These are phyloP conservation scores for Potorous gilbertii DNA, from an alignment of 2,797 vertebrate species.

Conservation along the genomic window DNA sequence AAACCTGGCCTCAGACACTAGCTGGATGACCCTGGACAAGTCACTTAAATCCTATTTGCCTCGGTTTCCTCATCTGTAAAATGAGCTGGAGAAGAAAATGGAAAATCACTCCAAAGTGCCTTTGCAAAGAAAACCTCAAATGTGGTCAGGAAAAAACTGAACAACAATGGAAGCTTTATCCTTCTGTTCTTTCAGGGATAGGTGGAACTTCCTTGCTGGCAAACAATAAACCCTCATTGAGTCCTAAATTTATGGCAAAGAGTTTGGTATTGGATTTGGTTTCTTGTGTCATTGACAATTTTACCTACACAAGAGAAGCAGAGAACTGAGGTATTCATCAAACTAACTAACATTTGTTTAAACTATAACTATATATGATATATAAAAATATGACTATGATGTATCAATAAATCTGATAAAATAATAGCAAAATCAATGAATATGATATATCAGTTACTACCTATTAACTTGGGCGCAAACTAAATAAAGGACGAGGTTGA, in stretches of 20 bases:
- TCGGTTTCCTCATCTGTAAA: not conserved
- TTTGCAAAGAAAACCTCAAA: not conserved
- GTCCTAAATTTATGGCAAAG: not conserved
- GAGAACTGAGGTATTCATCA: slow-evolving; percentile 20
- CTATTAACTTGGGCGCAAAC: not conserved
- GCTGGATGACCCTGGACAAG: not conserved
- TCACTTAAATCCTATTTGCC: not conserved
- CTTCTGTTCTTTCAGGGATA: not conserved
- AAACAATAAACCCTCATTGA: not conserved
- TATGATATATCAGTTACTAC: not conserved
- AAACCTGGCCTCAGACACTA: not conserved
- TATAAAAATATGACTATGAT: too few species aligned
- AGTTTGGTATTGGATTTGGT: not conserved
- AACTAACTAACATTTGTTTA: not conserved
- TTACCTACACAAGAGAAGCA: not conserved
- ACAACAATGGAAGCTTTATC: not conserved
- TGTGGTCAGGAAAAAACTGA: not conserved
- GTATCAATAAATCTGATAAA: too few species aligned
- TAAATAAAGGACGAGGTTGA: not conserved
- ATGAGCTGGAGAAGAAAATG: not conserved
- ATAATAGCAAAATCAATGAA: too few species aligned
- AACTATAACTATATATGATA: not conserved
- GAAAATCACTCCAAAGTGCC: not conserved
- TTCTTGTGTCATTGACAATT: not conserved
- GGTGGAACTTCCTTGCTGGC: not conserved